Base-by-base conservation (phyloP, 1,140 invertebrate genomes). In the Drosophila azteca region DNA sequence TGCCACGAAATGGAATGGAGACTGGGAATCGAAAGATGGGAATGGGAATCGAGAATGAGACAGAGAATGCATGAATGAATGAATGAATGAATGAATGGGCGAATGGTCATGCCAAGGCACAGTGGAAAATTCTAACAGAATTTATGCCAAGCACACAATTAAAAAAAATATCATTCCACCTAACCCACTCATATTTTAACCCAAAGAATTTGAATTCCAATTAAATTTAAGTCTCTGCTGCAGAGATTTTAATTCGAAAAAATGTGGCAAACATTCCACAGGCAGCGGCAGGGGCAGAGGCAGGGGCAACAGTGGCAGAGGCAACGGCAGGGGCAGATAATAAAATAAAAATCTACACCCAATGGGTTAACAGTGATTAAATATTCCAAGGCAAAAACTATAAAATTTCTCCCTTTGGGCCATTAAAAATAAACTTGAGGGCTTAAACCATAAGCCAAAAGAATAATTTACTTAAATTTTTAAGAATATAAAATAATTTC, bases 61-160 rank as follows among this genome's bases (percentile, higher is more conserved):
- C 17, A 20, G 60, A 51, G 60, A 54, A 62, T 45, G 31, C 60
- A 39, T 60, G 45, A 52, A 69, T 55, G 44, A 51, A 29, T 6
- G 60, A 54, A 55, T 49, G 52, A 31, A 31, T 77, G 63, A 70
- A 70, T 63, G 78, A 62, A 60, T 70, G 73, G 67, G 66, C 75
- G 77, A 85, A 69, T 84, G 63, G 24, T 39, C 35, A 39, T 39
- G 35, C 35, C 35, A 39, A 5, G 1, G 72, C 77, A 84, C 81
- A 69, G 63, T 84, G 80, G 49, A 20, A 20, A n/a, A n/a, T n/a
- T n/a, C 6, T 22, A 44, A n/a, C 35, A 48, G 20, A 70, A 54
- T 60, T 57, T 26, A 22, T 26, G 45, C 22, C 3, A 11, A 17
- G 39, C 17, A 41, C 45, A 52, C 45, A 39, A 13, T 39, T 39